Evolutionary conservation across 2,888 invertebrate species (phyloP).

Genomic region (Sinhomidia bicolor): DNA sequence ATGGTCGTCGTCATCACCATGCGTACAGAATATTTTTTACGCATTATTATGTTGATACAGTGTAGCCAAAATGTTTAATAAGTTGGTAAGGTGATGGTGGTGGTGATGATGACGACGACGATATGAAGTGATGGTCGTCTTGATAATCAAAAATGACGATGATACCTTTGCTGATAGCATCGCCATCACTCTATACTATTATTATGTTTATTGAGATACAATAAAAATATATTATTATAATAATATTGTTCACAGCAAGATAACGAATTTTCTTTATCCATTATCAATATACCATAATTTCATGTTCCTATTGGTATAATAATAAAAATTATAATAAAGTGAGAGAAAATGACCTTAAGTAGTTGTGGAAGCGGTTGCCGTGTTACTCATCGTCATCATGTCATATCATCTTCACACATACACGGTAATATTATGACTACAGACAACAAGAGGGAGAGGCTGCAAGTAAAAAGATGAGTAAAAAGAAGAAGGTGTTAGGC

Average conservation of each 20-base stretch:
- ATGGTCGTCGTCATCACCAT: background rate
- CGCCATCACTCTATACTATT: background rate
- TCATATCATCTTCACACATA: constrained; percentile 2
- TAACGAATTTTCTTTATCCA: background rate
- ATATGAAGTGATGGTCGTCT: constrained; percentile 12
- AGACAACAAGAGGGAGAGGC: constrained; percentile 48
- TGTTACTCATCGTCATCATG: constrained; percentile 10
- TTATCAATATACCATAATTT: background rate
- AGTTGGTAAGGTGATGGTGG: background rate
- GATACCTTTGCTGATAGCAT: constrained; percentile 6
- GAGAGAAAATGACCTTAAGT: constrained; percentile 6
- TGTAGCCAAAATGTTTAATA: background rate
- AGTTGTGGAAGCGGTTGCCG: background rate
- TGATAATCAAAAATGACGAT: constrained; percentile 33
- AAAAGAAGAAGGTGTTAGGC: constrained; percentile 49
- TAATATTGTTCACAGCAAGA: constrained; percentile 9
- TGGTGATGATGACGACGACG: background rate
- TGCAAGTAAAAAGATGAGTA: background rate
- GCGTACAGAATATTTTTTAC: constrained; percentile 18
- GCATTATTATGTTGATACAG: background rate
- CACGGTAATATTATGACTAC: constrained; percentile 19
- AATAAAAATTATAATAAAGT: too few species aligned
- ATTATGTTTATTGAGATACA: constrained; percentile 16
- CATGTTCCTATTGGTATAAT: constrained; percentile 9
- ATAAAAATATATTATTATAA: constrained; percentile 19